Base-by-base conservation (phyloP, 2,797 vertebrate genomes). In the Sternarchorhynchus goeldii region DNA sequence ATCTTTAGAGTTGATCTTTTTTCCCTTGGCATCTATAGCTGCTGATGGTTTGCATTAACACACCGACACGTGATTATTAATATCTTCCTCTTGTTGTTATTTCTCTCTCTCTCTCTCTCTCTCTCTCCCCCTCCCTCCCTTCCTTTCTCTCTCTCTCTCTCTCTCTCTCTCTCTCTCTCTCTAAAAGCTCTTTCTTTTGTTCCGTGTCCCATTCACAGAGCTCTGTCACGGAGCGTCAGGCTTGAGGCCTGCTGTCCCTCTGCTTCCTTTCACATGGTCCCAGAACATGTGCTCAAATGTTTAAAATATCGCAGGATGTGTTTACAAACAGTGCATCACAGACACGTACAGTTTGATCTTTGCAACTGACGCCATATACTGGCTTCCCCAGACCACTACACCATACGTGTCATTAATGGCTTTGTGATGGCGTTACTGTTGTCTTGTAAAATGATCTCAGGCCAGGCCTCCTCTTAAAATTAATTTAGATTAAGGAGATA, bases 121-220 rank as follows among this genome's bases (percentile, higher is more conserved):
- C 25, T 25, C 25, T 0, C 25, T 25, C 25, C 1, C 25, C 1
- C 25, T 25, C 25, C 20, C 2, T 14, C 75, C 41, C 34, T 64
- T 77, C 66, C 45, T 34, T 60, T 78, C 31, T 32, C 5, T 69
- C 36, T 39, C 2, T 2, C 36, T 39, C 2, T 7, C 36, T 7
- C 36, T 39, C 36, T 45, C 41, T 45, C 41, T 20, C 3, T 17
- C 76, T 53, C 36, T 60, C 77, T 65, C 50, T 32, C 60, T 79
- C 25, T 32, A 4, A 66, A 20, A 21, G 20, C 55, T 29, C 58
- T 65, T 32, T 21, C 21, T 58, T 78, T 72, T 75, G 56, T 59
- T 39, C 45, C 59, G 10, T 14, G 12, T 60, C 7, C 10, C 17
- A 21, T 20, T 64, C 57, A 63, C 12, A 73, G 59, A 7, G 41